Evolutionary conservation across 2,888 invertebrate genomes (phyloP), one percentile per base, ranked within the genome.

Genomic region (Sminthurides aquaticus): DNA sequence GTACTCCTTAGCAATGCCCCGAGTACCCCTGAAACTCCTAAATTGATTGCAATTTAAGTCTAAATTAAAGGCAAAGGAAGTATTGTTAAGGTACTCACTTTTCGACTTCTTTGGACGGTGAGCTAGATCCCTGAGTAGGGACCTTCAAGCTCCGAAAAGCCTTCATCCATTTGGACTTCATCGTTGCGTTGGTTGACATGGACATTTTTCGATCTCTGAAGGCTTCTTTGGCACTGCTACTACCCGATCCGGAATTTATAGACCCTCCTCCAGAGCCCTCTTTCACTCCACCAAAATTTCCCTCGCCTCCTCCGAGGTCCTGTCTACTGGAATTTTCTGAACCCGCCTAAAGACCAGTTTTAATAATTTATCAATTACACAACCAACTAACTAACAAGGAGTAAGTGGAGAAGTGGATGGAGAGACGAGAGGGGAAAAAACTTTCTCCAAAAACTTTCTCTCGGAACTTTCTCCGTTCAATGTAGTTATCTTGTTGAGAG

Each of bases 151-250:
- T 93, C 79, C 91, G 89, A 84, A 96, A 93, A 72, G 96, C 96
- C 81, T 95, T 96, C 77, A 95, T 83, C 96, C 96, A 96, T 84
- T 95, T 95, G 79, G 90, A 92, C 83, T 95, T 95, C 87, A 95
- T 95, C 24, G 75, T 74, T 15, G 74, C 88, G 73, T 89, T 87
- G 74, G 90, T 90, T 66, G 89, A 87, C 61, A 89, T 86, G 54
- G 91, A 90, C 82, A 91, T 85, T 82, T 91, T 92, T 71, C 91
- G 85, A 80, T 90, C 91, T 18, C 64, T 56, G 54, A 63, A 34
- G 15, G 43, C 43, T 34, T 34, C 43, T 34, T 34, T 34, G 43
- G 43, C 43, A 34, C 43, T 34, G 43, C 43, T 34, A 34, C 43
- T 34, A 34, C 43, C 15, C 15, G 43, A 34, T 11, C 15, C 15